Evolutionary conservation across 2,113 vertebrate species (phyloP), one percentile per base, ranked within the genome.

Genomic region (Myxocyprinus asiaticus): DNA sequence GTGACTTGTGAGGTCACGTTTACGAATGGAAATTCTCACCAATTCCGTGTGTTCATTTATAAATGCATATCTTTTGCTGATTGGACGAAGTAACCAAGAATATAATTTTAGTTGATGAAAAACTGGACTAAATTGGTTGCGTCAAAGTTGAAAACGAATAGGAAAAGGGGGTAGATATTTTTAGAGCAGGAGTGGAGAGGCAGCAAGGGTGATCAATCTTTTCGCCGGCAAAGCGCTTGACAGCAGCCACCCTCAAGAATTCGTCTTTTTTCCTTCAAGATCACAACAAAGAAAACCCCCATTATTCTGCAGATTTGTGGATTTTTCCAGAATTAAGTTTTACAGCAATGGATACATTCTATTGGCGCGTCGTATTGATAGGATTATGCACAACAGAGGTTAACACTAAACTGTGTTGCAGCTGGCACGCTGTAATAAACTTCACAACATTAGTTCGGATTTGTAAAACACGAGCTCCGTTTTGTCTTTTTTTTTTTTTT

Each of bases 161-260:
- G 62, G 45, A 76, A 82, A 86, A 79, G 77, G 86, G 69, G 83
- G 78, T 80, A 84, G 87, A 86, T 89, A 88, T 92, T 93, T 88
- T 91, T 87, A 85, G 88, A 88, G 82, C 84, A 81, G 77, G 82
- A 77, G 86, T 83, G 83, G 85, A 87, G 85, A 87, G 84, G 86
- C 88, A 86, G 88, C 86, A 78, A 86, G 70, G 88, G 90, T 91
- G 84, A 99, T 99, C 97, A 99, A 98, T 99, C 97, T 99, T 97
- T 93, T 86, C 79, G 59, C 86, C 88, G 86, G 88, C 93, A 94
- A 92, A 94, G 84, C 88, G 93, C 83, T 86, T 97, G 97, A 96
- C 97, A 98, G 95, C 90, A 86, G 75, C 91, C 79, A 87, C 89
- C 87, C 92, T 88, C 74, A 92, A 93, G 90, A 95, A 93, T 94